Percentiles rank a stretch among this genome's conserved stretches.
Evolutionary conservation across 2,797 vertebrate genomes (phyloP).

Genomic region (Tangara arthus): DNA sequence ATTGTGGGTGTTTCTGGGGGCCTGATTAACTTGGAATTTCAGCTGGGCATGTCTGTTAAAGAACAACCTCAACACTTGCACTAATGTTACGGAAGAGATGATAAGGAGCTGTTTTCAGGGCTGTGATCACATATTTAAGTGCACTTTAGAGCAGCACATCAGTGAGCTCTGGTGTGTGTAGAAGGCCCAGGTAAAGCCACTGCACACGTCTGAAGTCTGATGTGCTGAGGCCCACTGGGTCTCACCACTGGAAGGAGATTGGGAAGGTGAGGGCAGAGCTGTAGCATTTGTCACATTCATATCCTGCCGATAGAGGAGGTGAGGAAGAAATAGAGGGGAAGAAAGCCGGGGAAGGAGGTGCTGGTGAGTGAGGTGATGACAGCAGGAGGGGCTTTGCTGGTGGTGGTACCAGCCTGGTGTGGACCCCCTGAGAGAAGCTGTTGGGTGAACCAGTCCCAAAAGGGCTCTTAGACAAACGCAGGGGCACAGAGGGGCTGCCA

Average conservation of each 20-base stretch:
- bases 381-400: background rate
- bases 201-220: background rate
- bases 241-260: background rate
- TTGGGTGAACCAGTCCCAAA: rapidly evolving
- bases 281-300: background rate
- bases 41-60: background rate
- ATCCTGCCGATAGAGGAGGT: background rate
- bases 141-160: background rate
- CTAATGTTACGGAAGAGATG: background rate
- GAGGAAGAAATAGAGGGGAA: background rate
- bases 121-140: background rate
- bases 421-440: background rate
- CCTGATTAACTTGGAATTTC: background rate
- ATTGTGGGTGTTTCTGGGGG: background rate
- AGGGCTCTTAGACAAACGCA: background rate
- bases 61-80: background rate
- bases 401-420: background rate
- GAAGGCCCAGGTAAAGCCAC: background rate
- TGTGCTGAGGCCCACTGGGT: background rate
- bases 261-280: background rate
- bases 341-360: background rate
- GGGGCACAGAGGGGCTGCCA: background rate
- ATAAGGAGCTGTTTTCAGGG: background rate
- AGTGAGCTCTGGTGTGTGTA: background rate
- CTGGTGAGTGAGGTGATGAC: background rate